phyloP scores from a whole-genome alignment of 2,113 vertebrate genomes.

The Charadrius vociferus region DNA sequence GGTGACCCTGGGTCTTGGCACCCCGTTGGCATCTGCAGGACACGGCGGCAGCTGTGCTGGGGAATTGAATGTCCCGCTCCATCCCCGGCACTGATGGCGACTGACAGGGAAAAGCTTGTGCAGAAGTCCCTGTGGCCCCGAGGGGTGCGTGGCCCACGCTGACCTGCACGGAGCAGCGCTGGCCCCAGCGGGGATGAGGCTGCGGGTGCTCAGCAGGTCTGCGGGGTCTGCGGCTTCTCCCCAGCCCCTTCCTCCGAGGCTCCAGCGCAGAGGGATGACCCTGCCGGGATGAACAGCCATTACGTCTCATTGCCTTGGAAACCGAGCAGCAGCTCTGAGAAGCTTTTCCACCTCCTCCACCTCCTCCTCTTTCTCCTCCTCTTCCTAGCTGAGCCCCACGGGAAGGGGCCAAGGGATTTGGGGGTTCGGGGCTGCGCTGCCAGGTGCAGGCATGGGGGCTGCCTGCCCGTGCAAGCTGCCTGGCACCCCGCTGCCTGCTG shows the following conservation, averaged over 20 bases:
- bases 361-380: not conserved
- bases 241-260: not conserved
- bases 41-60: not conserved
- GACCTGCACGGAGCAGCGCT: not conserved
- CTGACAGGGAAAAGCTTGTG: not conserved
- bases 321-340: constrained; percentile 14
- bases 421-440: not conserved
- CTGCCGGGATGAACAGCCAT: constrained; percentile 31
- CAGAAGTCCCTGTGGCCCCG: not conserved
- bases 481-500: not conserved
- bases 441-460: not conserved
- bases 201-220: not conserved
- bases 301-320: constrained; percentile 64
- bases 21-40: not conserved
- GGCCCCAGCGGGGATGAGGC: accelerated
- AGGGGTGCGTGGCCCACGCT: not conserved
- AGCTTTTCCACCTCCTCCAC: not conserved
- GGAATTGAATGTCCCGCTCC: not conserved
- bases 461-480: not conserved
- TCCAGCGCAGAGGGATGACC: not conserved
- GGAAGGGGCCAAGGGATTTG: not conserved
- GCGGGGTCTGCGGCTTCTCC: not conserved
- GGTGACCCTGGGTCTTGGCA: not conserved
- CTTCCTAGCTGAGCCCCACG: not conserved
- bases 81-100: accelerated